Evolutionary conservation across 1,140 invertebrate species (phyloP).

Genomic region (Proctacanthus coquilletti): DNA sequence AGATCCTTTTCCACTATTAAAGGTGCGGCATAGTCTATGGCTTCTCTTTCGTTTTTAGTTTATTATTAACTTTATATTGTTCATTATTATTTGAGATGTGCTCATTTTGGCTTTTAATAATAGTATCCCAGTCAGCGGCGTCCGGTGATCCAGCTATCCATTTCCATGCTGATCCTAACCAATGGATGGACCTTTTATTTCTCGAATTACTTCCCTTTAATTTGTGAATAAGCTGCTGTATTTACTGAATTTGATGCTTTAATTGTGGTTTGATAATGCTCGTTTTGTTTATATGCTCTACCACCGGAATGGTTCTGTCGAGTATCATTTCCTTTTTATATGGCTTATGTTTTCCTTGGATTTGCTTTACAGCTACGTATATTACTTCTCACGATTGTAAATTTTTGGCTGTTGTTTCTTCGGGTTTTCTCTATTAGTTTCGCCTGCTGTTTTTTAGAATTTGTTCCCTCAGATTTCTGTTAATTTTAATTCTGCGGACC

Average conservation of each 20-base stretch:
- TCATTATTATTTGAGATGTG: conserved; percentile 2
- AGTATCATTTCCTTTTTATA: background rate
- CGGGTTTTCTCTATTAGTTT: background rate
- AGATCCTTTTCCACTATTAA: too few species aligned
- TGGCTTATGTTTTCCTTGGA: background rate
- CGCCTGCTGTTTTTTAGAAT: background rate
- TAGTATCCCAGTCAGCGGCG: conserved; percentile 2
- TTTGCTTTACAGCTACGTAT: background rate
- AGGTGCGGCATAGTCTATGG: too few species aligned
- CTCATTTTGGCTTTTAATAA: conserved; percentile 1
- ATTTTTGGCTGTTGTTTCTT: background rate
- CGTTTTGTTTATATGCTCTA: too few species aligned
- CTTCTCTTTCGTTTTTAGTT: too few species aligned
- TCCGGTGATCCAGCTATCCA: conserved; percentile 5
- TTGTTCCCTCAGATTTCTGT: background rate
- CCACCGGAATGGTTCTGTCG: too few species aligned
- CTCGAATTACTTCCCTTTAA: too few species aligned
- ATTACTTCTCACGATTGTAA: background rate
- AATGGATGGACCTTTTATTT: conserved; percentile 4
- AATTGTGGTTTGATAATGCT: too few species aligned
- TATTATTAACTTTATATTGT: conserved; percentile 4
- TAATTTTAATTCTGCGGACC: background rate
- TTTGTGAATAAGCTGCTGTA: too few species aligned
- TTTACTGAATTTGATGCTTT: too few species aligned
- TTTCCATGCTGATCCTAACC: conserved; percentile 3